These are phyloP conservation scores for Meloidogyne floridensis DNA, from an alignment of 1,140 invertebrate species.

Conservation along the genomic window DNA sequence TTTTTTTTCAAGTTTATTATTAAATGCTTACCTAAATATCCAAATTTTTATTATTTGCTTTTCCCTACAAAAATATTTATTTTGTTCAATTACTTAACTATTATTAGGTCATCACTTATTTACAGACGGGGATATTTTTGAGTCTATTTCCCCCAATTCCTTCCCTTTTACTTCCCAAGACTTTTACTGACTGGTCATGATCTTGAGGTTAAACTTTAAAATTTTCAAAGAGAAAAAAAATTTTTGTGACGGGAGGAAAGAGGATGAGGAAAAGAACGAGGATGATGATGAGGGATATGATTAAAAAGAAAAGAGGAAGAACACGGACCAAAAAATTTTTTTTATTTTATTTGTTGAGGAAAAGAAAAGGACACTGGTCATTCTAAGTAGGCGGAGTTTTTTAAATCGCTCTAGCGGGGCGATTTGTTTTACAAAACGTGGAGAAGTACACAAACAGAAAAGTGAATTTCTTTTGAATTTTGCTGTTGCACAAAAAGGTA, in stretches of 20 bases:
- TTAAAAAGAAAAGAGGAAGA: background rate
- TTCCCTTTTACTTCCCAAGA: too few relatives aligned
- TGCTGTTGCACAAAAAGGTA: background rate
- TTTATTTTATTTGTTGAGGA: background rate
- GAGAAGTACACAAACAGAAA: background rate
- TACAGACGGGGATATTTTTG: too few relatives aligned
- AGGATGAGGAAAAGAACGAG: background rate
- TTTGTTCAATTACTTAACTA: too few relatives aligned
- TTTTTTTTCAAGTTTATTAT: too few relatives aligned
- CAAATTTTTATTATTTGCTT: too few relatives aligned
- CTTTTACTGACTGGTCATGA: too few relatives aligned
- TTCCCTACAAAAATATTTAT: too few relatives aligned
- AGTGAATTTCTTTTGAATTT: background rate
- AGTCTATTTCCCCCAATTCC: too few relatives aligned
- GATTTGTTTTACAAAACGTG: background rate
- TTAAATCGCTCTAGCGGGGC: background rate
- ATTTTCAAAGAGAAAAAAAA: background rate
- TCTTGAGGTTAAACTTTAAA: background rate
- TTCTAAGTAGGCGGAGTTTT: background rate
- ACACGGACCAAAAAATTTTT: background rate
- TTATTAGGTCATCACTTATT: too few relatives aligned
- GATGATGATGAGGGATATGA: background rate
- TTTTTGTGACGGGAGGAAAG: background rate
- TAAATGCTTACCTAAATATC: too few relatives aligned
- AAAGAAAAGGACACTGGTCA: background rate